Conservation (phyloP, 2,888 invertebrate species). For the Hyposoter dolosus region DNA sequence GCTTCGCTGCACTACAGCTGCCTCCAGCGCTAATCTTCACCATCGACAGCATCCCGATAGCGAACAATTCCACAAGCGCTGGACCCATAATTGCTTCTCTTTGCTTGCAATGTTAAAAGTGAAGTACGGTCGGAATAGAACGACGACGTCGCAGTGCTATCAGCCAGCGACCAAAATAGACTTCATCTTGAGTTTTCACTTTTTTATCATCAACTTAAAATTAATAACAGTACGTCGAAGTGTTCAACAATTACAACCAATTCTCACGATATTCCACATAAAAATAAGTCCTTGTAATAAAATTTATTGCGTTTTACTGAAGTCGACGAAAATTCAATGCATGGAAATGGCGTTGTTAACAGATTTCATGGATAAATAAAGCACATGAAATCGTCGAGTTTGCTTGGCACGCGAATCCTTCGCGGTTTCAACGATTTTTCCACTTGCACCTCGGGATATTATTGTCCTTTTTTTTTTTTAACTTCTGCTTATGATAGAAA, state of each 20-base stretch:
- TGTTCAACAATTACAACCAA: not conserved
- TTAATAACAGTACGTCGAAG: not conserved
- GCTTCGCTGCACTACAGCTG: conserved; percentile 92
- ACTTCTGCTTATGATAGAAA: not conserved
- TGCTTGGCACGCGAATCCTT: not conserved
- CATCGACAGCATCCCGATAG: conserved; percentile 68
- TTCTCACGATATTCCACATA: not conserved
- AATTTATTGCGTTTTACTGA: not conserved
- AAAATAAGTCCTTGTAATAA: not conserved
- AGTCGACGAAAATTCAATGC: conserved; percentile 2
- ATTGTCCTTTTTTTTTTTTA: conserved; percentile 28
- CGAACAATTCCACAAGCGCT: conserved; percentile 61
- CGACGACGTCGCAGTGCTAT: not conserved
- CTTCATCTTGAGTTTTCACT: not conserved
- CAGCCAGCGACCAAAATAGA: not conserved
- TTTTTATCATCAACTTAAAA: not conserved
- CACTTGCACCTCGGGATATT: conserved; percentile 29
- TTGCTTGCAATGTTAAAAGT: not conserved
- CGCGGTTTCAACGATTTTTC: conserved; percentile 22
- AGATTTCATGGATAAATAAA: conserved; percentile 51
- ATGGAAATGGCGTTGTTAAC: conserved; percentile 18
- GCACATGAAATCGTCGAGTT: conserved; percentile 28
- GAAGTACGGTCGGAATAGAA: not conserved
- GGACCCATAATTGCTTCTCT: conserved; percentile 56
- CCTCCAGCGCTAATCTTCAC: conserved; percentile 85